Percentiles rank a stretch among this genome's conserved stretches.
Conservation (phyloP, 2,113 vertebrate genomes). For the Suncus etruscus region DNA sequence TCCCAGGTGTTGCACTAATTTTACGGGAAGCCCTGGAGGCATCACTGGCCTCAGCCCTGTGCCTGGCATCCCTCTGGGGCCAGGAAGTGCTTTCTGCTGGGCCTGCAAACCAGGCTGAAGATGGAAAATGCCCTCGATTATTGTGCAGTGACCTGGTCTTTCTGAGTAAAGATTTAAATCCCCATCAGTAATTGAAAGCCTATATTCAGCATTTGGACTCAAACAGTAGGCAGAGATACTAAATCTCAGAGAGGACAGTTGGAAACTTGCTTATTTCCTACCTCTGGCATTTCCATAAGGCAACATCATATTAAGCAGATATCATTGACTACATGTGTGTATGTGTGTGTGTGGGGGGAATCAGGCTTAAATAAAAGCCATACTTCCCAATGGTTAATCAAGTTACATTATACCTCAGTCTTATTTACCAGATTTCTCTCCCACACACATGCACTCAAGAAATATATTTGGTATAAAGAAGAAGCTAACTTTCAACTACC, state of each 20-base stretch:
- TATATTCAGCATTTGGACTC: constrained; percentile 66
- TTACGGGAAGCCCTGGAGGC: background rate
- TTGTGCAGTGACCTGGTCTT: constrained; percentile 70
- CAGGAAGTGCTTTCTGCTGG: background rate
- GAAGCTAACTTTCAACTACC: background rate
- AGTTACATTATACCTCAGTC: background rate
- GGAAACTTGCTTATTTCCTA: constrained; percentile 32
- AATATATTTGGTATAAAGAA: constrained; percentile 15
- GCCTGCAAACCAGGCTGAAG: background rate
- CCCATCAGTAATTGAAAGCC: constrained; percentile 59
- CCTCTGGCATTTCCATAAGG: background rate
- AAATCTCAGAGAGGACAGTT: constrained; percentile 53
- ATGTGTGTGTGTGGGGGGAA: too few relatives aligned
- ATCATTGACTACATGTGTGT: background rate
- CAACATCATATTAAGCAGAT: background rate
- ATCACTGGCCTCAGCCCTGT: background rate
- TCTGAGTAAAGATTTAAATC: constrained; percentile 71
- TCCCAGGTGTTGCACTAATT: background rate
- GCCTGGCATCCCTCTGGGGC: background rate
- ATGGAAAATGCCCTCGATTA: constrained; percentile 71
- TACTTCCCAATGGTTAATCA: constrained; percentile 1
- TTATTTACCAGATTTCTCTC: background rate
- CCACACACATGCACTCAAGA: background rate
- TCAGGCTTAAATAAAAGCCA: background rate
- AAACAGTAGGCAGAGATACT: constrained; percentile 43